These are phyloP conservation scores for Maconellicoccus hirsutus DNA, from an alignment of 1,140 invertebrate species.

Conservation along the genomic window DNA sequence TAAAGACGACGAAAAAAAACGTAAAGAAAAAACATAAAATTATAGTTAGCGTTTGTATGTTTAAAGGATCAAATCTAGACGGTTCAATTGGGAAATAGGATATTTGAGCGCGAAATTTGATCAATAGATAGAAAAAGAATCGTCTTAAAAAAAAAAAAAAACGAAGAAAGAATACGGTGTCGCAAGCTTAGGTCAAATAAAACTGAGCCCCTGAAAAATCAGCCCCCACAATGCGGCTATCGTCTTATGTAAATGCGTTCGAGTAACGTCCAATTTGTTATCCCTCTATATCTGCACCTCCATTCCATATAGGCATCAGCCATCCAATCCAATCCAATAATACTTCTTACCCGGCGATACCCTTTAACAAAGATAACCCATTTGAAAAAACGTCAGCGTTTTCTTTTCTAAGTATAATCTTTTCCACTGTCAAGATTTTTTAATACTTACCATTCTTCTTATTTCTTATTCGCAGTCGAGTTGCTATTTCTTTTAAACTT, in stretches of 20 bases:
- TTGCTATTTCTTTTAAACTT: constrained; percentile 14
- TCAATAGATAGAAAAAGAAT: constrained; percentile 13
- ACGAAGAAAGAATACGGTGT: background rate
- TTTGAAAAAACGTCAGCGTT: constrained; percentile 28
- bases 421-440: constrained; percentile 19
- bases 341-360: constrained; percentile 12
- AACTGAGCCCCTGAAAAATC: constrained; percentile 18
- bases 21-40: background rate
- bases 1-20: background rate
- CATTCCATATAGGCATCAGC: background rate
- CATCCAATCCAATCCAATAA: constrained; percentile 24
- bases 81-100: constrained; percentile 17
- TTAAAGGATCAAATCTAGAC: constrained; percentile 7
- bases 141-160: background rate
- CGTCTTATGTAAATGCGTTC: constrained; percentile 27
- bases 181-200: constrained; percentile 14
- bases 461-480: constrained; percentile 16
- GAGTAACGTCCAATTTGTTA: constrained; percentile 28
- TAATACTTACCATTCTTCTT: constrained; percentile 19
- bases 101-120: constrained; percentile 14
- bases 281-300: constrained; percentile 25
- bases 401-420: constrained; percentile 20
- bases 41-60: constrained; percentile 11
- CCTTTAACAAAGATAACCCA: constrained; percentile 28
- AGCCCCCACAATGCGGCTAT: constrained; percentile 20